These are phyloP conservation scores for Cyclargus thomasi DNA, from an alignment of 1,140 invertebrate species.

Conservation along the genomic window DNA sequence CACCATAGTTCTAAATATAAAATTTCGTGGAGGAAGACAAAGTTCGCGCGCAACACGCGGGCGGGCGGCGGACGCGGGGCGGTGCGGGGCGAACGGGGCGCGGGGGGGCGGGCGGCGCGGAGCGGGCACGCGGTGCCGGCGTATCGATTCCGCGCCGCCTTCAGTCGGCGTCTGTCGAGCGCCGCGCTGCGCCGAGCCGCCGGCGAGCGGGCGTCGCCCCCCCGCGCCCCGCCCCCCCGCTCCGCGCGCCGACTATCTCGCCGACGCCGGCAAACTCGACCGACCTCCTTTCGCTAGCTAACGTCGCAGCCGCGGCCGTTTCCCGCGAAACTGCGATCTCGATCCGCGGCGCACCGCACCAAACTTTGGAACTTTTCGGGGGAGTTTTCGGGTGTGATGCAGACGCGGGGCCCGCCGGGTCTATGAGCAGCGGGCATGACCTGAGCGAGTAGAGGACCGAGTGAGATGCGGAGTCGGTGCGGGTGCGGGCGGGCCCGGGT, in stretches of 20 bases:
- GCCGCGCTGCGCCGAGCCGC: slow-evolving; percentile 67
- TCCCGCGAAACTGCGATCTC: slow-evolving; percentile 63
- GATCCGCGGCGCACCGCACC: slow-evolving; percentile 34
- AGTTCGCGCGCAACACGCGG: slow-evolving; percentile 72
- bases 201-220: slow-evolving; percentile 63
- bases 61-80: slow-evolving; percentile 63
- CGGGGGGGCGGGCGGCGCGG: slow-evolving; percentile 61
- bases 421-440: slow-evolving; percentile 4
- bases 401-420: background rate
- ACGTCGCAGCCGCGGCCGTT: slow-evolving; percentile 64
- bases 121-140: slow-evolving; percentile 49
- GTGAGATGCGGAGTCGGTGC: slow-evolving; percentile 47
- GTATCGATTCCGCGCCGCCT: slow-evolving; percentile 65
- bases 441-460: slow-evolving; percentile 25
- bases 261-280: slow-evolving; percentile 69
- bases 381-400: slow-evolving; percentile 8
- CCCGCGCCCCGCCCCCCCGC: slow-evolving; percentile 38
- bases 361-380: slow-evolving; percentile 25
- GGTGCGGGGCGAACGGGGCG: slow-evolving; percentile 58
- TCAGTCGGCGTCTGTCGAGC: slow-evolving; percentile 70
- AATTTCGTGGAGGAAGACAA: slow-evolving; percentile 70
- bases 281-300: slow-evolving; percentile 69
- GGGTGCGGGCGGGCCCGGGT: slow-evolving; percentile 45
- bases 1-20: slow-evolving; percentile 74
- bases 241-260: slow-evolving; percentile 48